Conservation (phyloP, 2,113 vertebrate species). For the Macquaria australasica region DNA sequence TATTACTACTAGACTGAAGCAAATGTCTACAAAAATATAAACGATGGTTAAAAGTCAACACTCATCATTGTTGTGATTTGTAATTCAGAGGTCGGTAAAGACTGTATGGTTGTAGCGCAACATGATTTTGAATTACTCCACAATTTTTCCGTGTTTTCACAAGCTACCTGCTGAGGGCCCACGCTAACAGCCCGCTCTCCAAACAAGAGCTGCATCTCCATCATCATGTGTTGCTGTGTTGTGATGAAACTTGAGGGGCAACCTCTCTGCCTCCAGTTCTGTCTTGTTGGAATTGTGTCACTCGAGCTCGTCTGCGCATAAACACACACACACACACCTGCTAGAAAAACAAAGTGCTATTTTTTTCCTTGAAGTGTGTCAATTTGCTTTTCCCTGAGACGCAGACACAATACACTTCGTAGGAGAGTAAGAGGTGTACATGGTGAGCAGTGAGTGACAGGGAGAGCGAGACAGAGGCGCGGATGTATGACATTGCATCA, state of each 20-base stretch:
- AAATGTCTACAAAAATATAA: neutral
- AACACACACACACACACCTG: constrained; percentile 56
- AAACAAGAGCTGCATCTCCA: constrained; percentile 54
- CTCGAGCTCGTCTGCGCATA: constrained; percentile 17
- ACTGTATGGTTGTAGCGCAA: neutral
- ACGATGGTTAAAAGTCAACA: neutral
- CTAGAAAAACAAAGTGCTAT: constrained; percentile 59
- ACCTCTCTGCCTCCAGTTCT: constrained; percentile 51
- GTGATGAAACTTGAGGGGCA: constrained; percentile 41
- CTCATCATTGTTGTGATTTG: neutral
- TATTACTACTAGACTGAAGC: neutral
- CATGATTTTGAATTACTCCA: neutral
- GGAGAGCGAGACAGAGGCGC: neutral
- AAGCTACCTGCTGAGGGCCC: constrained; percentile 20
- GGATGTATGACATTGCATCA: constrained; percentile 31
- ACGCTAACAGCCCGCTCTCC: constrained; percentile 38
- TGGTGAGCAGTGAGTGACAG: neutral
- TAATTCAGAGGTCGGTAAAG: neutral
- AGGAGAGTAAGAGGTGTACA: neutral
- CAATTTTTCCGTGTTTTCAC: constrained; percentile 32
- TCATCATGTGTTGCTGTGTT: constrained; percentile 31
- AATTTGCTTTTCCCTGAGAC: constrained; percentile 41
- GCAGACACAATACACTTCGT: constrained; percentile 42
- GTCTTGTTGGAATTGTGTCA: constrained; percentile 61
- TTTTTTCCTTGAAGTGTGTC: constrained; percentile 32